Conservation (phyloP, 2,888 invertebrate species). For the Mimachlamys varia region DNA sequence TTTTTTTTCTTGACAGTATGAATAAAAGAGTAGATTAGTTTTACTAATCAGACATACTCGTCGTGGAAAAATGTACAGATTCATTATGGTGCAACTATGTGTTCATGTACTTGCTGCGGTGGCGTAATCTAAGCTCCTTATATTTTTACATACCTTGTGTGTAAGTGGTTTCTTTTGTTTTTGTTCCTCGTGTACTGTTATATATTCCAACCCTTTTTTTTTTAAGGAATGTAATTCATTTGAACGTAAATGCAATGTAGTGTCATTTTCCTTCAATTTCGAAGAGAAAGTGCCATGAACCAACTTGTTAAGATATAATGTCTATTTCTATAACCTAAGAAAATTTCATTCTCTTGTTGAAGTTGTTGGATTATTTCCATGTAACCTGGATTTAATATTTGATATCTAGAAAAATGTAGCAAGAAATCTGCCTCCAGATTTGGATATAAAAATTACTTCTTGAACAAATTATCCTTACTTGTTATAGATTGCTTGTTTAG, state of each 20-base stretch:
- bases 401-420: background rate
- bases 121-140: background rate
- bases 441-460: background rate
- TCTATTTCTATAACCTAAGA: background rate
- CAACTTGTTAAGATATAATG: background rate
- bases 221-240: background rate
- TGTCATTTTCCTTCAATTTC: background rate
- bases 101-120: background rate
- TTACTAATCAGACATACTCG: background rate
- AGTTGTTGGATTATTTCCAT: background rate
- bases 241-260: background rate
- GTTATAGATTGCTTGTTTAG: background rate
- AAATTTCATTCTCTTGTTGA: background rate
- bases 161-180: background rate
- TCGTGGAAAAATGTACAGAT: background rate
- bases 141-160: background rate
- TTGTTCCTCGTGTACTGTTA: background rate
- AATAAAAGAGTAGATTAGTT: background rate
- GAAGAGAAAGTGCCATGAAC: background rate
- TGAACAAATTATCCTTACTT: too few species aligned
- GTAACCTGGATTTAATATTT: background rate
- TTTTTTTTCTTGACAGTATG: background rate
- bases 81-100: conserved; percentile 8
- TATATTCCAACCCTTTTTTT: background rate
- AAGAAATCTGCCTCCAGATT: background rate